Evolutionary conservation across 2,888 invertebrate species (phyloP).

Genomic region (Holacanthella duospinosa): DNA sequence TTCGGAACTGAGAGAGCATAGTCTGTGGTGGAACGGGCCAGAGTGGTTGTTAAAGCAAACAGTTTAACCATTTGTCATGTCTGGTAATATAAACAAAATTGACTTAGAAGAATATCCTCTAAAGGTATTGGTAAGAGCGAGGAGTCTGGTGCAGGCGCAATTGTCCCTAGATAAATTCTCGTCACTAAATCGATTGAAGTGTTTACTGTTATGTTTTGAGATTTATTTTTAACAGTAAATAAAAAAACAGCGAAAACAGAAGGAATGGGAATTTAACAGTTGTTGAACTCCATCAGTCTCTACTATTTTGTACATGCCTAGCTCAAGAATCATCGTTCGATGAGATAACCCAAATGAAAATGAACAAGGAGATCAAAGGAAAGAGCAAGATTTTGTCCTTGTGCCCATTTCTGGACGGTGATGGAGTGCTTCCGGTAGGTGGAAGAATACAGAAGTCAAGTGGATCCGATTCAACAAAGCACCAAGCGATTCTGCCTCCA

Average conservation of each 20-base stretch:
- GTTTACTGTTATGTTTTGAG: not conserved
- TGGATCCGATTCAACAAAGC: conserved; percentile 13
- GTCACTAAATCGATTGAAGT: not conserved
- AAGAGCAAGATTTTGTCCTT: not conserved
- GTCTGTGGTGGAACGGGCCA: conserved; percentile 13
- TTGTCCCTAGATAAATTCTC: not conserved
- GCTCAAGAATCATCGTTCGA: not conserved
- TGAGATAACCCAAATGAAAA: not conserved
- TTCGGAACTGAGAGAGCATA: not conserved
- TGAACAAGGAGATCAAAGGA: not conserved
- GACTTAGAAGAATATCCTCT: no score
- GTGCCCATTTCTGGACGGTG: conserved; percentile 23
- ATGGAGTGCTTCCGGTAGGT: conserved; percentile 24
- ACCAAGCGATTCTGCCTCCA: conserved; percentile 22
- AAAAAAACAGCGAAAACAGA: no score
- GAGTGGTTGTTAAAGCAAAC: conserved; percentile 3
- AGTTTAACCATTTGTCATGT: no score
- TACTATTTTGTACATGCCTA: not conserved
- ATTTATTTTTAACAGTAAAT: not conserved
- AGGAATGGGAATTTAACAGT: not conserved
- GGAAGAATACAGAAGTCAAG: conserved; percentile 22
- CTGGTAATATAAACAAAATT: no score
- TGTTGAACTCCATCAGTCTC: not conserved
- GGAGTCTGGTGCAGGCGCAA: no score
- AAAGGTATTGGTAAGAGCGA: no score